Percentiles rank a stretch among this genome's conserved stretches.
Evolutionary conservation across 2,888 invertebrate species (phyloP).

Genomic region (Eristalinus aeneus): DNA sequence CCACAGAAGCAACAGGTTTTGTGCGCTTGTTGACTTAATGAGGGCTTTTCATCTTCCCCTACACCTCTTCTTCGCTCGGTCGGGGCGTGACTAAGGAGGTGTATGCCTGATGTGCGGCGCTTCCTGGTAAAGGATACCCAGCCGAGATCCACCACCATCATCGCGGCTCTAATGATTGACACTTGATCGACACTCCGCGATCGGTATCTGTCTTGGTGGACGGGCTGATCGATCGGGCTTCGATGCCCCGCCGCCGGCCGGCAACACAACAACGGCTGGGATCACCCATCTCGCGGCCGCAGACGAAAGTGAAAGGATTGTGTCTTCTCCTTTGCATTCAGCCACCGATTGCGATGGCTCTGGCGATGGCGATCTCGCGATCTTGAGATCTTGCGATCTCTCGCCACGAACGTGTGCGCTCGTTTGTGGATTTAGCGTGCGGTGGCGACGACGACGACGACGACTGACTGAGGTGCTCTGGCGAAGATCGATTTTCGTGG

Average conservation of each 20-base stretch:
- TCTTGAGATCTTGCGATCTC: background rate
- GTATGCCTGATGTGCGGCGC: conserved; percentile 46
- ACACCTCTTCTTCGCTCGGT: conserved; percentile 29
- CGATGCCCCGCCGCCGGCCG: background rate
- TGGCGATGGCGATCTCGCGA: background rate
- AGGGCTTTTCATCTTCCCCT: conserved; percentile 56
- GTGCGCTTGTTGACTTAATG: conserved; percentile 69
- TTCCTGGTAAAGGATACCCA: conserved; percentile 64
- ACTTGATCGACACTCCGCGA: conserved; percentile 70
- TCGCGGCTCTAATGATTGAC: conserved; percentile 66
- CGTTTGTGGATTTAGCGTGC: conserved; percentile 29
- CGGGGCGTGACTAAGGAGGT: conserved; percentile 25
- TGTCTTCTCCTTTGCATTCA: conserved; percentile 53
- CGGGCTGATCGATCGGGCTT: background rate
- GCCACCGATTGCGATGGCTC: background rate
- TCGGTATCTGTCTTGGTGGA: conserved; percentile 44
- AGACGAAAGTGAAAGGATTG: conserved; percentile 62
- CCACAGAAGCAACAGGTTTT: conserved; percentile 54
- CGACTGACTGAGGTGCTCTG: background rate
- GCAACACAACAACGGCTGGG: conserved; percentile 31
- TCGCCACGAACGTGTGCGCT: background rate
- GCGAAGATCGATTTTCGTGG: conserved; percentile 39
- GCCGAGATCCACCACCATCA: conserved; percentile 24
- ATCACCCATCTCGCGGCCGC: conserved; percentile 60
- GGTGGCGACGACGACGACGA: no score